Percentiles rank a stretch among this genome's conserved stretches.
phyloP scores from a whole-genome alignment of 2,888 invertebrate genomes.

The Hemicrepidius hirtus region DNA sequence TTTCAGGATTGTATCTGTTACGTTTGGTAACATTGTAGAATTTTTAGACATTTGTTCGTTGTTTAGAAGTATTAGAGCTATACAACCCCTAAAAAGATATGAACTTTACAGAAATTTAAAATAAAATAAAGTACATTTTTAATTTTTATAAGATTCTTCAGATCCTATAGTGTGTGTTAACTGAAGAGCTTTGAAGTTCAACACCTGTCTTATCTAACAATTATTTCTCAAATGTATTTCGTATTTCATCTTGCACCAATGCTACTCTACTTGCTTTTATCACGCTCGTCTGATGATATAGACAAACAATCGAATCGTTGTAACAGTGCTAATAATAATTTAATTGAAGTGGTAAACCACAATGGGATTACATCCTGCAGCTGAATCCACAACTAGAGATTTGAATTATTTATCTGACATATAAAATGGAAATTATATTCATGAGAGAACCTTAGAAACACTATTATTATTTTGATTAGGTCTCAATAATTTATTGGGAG shows the following conservation, averaged over 20 bases:
- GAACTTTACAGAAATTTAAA: too few relatives aligned
- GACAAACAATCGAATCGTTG: conserved; percentile 21
- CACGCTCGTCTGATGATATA: background rate
- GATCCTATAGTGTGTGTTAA: too few relatives aligned
- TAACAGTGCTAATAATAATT: conserved; percentile 17
- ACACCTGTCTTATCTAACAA: too few relatives aligned
- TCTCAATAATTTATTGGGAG: background rate
- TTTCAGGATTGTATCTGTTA: conserved; percentile 75
- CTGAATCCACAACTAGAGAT: conserved; percentile 6
- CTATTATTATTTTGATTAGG: conserved; percentile 6
- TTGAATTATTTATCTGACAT: conserved; percentile 23
- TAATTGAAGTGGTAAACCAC: conserved; percentile 26
- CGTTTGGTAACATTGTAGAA: conserved; percentile 74
- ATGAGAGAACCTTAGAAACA: conserved; percentile 10
- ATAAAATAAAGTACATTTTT: too few relatives aligned
- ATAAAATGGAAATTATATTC: conserved; percentile 32
- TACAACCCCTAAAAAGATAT: conserved; percentile 72
- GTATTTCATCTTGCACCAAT: background rate
- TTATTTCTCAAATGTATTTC: too few relatives aligned
- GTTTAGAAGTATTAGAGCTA: conserved; percentile 77
- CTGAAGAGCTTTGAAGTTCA: too few relatives aligned
- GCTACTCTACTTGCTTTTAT: background rate
- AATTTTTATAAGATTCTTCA: too few relatives aligned
- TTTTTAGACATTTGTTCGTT: conserved; percentile 78
- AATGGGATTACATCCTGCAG: conserved; percentile 4